Percentiles rank a stretch among this genome's conserved stretches.
Conservation (phyloP, 2,113 vertebrate species). For the Trogon melanurus region DNA sequence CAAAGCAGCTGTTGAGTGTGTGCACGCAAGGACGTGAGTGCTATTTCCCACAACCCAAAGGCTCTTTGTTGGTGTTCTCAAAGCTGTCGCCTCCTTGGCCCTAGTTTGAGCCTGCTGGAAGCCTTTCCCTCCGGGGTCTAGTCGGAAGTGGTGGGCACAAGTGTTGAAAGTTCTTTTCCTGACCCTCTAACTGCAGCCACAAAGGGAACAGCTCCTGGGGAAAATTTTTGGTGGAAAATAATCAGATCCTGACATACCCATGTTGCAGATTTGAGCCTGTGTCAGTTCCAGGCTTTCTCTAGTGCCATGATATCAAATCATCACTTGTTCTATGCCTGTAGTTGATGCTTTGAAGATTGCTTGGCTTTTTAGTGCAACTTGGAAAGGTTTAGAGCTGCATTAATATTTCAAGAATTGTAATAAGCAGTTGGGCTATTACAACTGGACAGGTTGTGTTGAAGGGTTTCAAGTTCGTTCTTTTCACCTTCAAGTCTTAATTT, state of each 20-base stretch:
- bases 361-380: background rate
- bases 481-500: background rate
- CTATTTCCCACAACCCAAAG: background rate
- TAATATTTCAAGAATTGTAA: background rate
- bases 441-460: background rate
- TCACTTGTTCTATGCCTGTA: background rate
- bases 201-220: background rate
- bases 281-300: background rate
- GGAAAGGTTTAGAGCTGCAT: background rate
- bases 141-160: background rate
- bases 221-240: background rate
- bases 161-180: background rate
- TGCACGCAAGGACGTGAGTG: accelerated
- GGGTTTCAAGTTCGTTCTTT: background rate
- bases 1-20: background rate
- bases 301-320: background rate
- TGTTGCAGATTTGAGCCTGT: background rate
- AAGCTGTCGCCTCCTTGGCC: background rate
- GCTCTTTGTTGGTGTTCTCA: background rate
- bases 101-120: background rate
- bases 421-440: background rate
- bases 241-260: background rate
- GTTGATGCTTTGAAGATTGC: background rate
- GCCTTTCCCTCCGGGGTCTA: accelerated
- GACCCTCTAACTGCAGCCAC: background rate